Evolutionary conservation across 1,140 invertebrate species (phyloP).

Genomic region (Littorina saxatilis): DNA sequence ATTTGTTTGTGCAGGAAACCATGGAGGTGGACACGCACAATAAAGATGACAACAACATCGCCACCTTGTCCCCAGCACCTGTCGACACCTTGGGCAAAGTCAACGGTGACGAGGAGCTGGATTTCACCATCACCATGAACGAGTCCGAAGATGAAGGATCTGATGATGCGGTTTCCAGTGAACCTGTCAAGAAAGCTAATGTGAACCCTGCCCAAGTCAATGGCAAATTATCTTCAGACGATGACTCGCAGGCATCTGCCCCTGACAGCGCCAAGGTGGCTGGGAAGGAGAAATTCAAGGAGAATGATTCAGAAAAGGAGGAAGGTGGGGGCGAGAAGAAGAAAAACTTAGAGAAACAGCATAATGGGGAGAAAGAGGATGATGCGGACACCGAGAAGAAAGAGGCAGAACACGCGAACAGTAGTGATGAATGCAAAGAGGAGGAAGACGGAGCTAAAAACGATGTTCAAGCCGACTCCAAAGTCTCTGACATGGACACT

Average conservation of each 20-base stretch:
- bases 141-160: constrained; percentile 19
- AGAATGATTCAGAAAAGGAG: constrained; percentile 17
- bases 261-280: background rate
- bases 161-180: background rate
- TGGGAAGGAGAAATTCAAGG: constrained; percentile 33
- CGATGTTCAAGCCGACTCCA: too few species aligned
- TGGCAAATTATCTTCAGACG: constrained; percentile 21
- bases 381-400: constrained; percentile 55
- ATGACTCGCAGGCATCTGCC: background rate
- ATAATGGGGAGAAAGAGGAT: too few species aligned
- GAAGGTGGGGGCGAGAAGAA: constrained; percentile 26
- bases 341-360: too few species aligned
- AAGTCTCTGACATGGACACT: too few species aligned
- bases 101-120: constrained; percentile 12
- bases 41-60: background rate
- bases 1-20: constrained; percentile 2
- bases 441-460: constrained; percentile 71
- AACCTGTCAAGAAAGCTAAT: constrained; percentile 2
- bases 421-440: constrained; percentile 62
- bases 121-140: constrained; percentile 37
- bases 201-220: constrained; percentile 32
- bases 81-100: background rate
- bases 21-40: constrained; percentile 10
- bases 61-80: background rate
- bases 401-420: constrained; percentile 72